Evolutionary conservation across 2,113 vertebrate genomes (phyloP).

Genomic region (Stegastes partitus): DNA sequence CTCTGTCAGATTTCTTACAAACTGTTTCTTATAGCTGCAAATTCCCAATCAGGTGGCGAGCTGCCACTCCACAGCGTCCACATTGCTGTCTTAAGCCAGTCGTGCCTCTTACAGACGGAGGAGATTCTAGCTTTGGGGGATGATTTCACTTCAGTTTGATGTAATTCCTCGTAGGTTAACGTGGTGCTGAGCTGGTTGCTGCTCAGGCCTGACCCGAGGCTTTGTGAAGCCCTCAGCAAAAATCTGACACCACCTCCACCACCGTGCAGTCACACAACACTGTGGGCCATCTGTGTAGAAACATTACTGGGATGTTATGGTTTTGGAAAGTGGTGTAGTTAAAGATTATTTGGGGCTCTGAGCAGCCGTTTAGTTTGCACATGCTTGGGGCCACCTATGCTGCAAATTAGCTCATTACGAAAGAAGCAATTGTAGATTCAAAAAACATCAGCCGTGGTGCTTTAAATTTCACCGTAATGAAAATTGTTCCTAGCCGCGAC

Average conservation of each 20-base stretch:
- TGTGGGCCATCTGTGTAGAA: neutral
- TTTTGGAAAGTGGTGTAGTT: constrained; percentile 8
- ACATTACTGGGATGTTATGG: neutral
- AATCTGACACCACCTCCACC: constrained; percentile 27
- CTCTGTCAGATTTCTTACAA: no score
- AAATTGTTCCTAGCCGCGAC: constrained; percentile 9
- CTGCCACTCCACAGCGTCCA: no score
- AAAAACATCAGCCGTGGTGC: constrained; percentile 10
- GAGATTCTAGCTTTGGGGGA: neutral
- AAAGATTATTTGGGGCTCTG: neutral
- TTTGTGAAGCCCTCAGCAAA: constrained; percentile 46
- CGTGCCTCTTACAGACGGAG: neutral
- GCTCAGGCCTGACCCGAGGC: constrained; percentile 7
- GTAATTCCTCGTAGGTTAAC: constrained; percentile 13
- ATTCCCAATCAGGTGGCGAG: no score
- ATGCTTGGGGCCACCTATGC: constrained; percentile 10
- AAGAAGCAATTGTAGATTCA: constrained; percentile 17
- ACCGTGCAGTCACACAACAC: constrained; percentile 13
- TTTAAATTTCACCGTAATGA: constrained; percentile 38
- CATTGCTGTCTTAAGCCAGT: no score
- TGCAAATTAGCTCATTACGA: constrained; percentile 25
- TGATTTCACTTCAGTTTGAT: constrained; percentile 21
- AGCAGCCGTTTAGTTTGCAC: constrained; percentile 26
- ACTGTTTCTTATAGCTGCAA: no score
- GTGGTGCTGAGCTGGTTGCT: constrained; percentile 24